Percentiles rank a stretch among this genome's conserved stretches.
These are phyloP conservation scores for Spatulosminthurus flaviceps DNA, from an alignment of 2,888 invertebrate species.

Conservation along the genomic window DNA sequence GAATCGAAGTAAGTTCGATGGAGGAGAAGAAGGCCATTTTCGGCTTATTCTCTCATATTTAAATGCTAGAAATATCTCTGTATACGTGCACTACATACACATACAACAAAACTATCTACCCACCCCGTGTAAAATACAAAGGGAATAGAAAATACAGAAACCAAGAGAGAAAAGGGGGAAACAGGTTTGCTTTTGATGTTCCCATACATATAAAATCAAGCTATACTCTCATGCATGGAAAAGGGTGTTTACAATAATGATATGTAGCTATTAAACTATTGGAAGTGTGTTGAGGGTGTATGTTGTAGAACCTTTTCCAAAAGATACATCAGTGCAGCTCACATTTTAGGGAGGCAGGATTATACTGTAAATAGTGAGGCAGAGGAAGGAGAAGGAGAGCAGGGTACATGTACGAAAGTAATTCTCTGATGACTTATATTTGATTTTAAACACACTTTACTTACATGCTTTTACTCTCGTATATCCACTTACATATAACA, in stretches of 20 bases:
- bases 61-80: neutral
- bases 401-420: neutral
- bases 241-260: constrained; percentile 19
- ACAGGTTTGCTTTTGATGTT: neutral
- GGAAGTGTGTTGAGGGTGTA: neutral
- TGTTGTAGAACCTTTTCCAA: neutral
- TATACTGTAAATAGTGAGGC: neutral
- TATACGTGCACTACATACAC: neutral
- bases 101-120: neutral
- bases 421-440: constrained; percentile 9
- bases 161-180: constrained; percentile 6
- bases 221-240: neutral
- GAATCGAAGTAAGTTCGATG: neutral
- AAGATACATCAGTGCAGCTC: neutral
- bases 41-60: neutral
- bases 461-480: neutral
- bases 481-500: neutral
- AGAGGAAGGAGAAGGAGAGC: neutral
- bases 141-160: neutral
- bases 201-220: neutral
- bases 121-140: neutral
- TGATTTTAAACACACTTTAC: constrained; percentile 16
- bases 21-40: neutral
- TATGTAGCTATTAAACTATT: constrained; percentile 8
- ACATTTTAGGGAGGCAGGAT: neutral